These are phyloP conservation scores for Lateolabrax maculatus DNA, from an alignment of 2,797 vertebrate species.

Conservation along the genomic window DNA sequence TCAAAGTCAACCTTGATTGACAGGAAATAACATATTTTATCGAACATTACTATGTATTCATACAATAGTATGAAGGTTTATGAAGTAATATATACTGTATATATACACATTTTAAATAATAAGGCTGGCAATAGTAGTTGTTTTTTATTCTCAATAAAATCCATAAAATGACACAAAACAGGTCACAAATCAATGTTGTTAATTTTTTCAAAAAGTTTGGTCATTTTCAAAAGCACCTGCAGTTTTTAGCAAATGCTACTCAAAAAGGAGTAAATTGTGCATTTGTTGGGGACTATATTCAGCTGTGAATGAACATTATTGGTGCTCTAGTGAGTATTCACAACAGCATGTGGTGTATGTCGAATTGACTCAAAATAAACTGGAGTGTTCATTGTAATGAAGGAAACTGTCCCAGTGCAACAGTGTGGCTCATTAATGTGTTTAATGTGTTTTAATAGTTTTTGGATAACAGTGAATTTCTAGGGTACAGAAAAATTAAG, in stretches of 20 bases:
- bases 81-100: background rate
- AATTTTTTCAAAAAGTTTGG: background rate
- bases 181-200: no score
- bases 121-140: background rate
- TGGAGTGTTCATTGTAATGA: background rate
- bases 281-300: background rate
- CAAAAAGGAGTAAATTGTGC: background rate
- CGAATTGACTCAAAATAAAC: background rate
- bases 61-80: no score
- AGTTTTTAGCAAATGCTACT: background rate
- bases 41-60: background rate
- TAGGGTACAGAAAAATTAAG: background rate
- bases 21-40: background rate
- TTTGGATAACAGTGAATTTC: background rate
- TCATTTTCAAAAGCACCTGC: background rate
- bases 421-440: background rate
- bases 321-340: no score
- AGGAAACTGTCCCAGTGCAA: background rate
- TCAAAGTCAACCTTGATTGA: background rate
- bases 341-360: background rate
- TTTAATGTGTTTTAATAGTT: conserved; percentile 1
- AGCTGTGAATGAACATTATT: background rate
- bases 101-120: background rate
- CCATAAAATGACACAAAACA: background rate
- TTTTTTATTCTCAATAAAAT: background rate